Evolutionary conservation across 2,888 invertebrate species (phyloP), one percentile per base, ranked within the genome.

Genomic region (Marasmarcha lunaedactyla): DNA sequence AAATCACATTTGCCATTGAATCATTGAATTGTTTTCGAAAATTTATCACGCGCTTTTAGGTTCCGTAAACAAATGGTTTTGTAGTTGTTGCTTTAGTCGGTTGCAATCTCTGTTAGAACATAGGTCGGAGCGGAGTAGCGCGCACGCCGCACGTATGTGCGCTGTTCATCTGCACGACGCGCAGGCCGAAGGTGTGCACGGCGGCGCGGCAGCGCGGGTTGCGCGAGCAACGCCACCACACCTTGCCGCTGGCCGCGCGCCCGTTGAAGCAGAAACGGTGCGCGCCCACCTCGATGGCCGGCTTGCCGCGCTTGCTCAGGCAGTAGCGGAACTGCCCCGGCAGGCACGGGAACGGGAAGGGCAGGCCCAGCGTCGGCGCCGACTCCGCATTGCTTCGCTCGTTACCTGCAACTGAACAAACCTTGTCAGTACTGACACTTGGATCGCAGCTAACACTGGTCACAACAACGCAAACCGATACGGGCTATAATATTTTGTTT

Each of bases 251-350:
- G 15, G 81, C 83, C 3, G 83, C 81, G 35, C 81, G 73, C 3
- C 81, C 83, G 52, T 84, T 81, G 55, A 79, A 81, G 53, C 81
- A 84, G 51, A 84, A 84, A 46, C 83, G 63, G 54, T 83, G 83
- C 20, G 83, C 79, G 36, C 81, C 83, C 43, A 83, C 77, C 51
- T 83, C 81, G 43, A 84, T 83, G 20, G 83, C 81, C 25, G 78
- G 79, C 54, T 81, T 81, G 20, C 83, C 84, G 1, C 83, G 67
- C 53, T 83, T 81, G 55, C 81, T 83, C 50, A 83, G 60, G 46
- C 83, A 83, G 59, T 84, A 83, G 2, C 81, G 76, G 47, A 83
- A 83, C 57, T 81, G 81, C 10, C 79, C 81, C 37, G 81, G 81
- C 45, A 81, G 78, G 52, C 79, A 81, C 10, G 81, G 81, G 46